Base-by-base conservation (phyloP, 2,888 invertebrate genomes). In the Automeris io region DNA sequence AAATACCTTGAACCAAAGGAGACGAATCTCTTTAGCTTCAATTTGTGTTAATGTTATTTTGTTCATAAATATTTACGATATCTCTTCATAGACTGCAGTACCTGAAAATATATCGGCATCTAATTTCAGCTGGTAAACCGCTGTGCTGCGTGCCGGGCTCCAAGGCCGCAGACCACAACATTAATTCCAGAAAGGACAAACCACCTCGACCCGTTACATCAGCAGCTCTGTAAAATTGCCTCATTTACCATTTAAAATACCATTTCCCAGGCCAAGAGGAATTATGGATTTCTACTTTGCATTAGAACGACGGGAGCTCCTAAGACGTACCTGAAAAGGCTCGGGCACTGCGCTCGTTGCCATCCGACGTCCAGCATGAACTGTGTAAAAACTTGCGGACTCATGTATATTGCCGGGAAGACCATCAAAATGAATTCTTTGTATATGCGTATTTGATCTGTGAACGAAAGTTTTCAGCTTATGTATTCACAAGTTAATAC, bases 41-140 rank as follows among this genome's bases (percentile, higher is more conserved):
- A n/a, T n/a, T n/a, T n/a, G n/a, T 11, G 9, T n/a, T 29, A 6
- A 29, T 29, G 12, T 29, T 2, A 23, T n/a, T 0, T 23, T 23
- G 23, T n/a, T 23, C 23, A n/a, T 23, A n/a, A 23, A 23, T n/a
- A 23, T 25, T 12, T 21, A 21, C 12, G n/a, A 35, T 7, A 25
- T 37, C n/a, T n/a, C 23, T 12, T 26, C 35, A 18, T 18, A n/a
- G n/a, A n/a, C n/a, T n/a, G n/a, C n/a, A n/a, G n/a, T n/a, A 91
- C 76, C 90, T 83, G 58, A 92, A 93, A 45, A 93, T 92, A 57
- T 91, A 93, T 55, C 90, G 79, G 65, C 92, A 91, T 22, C 93
- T 76, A 47, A 92, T 82, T 65, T 93, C 92, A 0, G 91, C 92
- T 0, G 91, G 79, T 18, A 85, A 52, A 0, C 91, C 91, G 11